Conservation (phyloP, 1,140 invertebrate genomes). For the Magallana ariakensis region DNA sequence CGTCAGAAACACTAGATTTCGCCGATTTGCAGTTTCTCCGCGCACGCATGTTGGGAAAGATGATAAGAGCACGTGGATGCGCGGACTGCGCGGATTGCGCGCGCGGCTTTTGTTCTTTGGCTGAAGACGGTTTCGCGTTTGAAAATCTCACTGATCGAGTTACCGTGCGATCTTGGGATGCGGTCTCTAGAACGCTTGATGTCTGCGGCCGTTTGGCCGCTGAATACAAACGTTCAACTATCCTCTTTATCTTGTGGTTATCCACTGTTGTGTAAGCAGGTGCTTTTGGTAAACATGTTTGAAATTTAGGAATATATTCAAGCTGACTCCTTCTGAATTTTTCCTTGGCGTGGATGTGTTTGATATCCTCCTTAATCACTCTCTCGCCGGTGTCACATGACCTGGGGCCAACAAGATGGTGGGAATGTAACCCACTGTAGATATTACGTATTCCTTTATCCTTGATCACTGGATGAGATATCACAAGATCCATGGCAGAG, state of each 20-base stretch:
- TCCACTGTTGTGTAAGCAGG: not conserved
- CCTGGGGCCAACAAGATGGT: not conserved
- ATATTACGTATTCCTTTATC: constrained; percentile 21
- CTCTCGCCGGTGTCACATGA: not conserved
- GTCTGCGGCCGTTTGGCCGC: not conserved
- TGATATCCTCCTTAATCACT: not conserved
- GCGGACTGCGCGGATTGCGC: not conserved
- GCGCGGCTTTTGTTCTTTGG: not conserved
- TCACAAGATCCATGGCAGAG: not conserved
- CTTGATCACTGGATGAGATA: not conserved
- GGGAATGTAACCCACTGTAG: not conserved
- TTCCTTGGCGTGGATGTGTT: constrained; percentile 11
- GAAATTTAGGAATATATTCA: not conserved
- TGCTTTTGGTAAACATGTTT: constrained; percentile 13
- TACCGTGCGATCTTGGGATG: not conserved
- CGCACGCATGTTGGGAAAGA: not conserved
- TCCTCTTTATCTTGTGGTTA: not conserved
- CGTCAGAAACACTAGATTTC: not conserved
- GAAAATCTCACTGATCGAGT: not conserved
- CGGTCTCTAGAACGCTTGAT: not conserved
- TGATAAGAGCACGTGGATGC: not conserved
- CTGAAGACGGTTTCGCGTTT: not conserved
- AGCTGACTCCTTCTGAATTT: constrained; percentile 11
- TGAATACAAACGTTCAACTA: constrained; percentile 8
- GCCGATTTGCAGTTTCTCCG: not conserved